phyloP scores from a whole-genome alignment of 2,888 invertebrate genomes.

The Brachylomia viminalis region DNA sequence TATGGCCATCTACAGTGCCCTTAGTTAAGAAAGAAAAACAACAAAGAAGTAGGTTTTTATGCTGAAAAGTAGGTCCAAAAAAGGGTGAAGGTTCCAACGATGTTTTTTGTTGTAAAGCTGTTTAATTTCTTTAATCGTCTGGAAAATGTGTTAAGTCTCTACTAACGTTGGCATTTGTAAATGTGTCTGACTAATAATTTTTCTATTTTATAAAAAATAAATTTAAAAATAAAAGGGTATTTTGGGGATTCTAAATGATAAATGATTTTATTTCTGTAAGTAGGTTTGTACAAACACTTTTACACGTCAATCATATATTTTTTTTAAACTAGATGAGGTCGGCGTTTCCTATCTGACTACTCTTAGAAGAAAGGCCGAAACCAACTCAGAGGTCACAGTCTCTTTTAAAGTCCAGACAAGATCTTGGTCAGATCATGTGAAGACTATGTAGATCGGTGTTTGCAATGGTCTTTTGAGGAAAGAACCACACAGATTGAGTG shows the following conservation, averaged over 20 bases:
- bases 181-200: neutral
- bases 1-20: constrained; percentile 43
- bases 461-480: too few relatives aligned
- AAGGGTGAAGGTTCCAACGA: constrained; percentile 27
- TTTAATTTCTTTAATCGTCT: constrained; percentile 28
- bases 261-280: too few relatives aligned
- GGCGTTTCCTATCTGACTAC: too few relatives aligned
- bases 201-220: neutral
- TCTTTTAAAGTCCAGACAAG: too few relatives aligned
- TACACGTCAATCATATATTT: too few relatives aligned
- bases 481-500: too few relatives aligned
- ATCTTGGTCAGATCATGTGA: too few relatives aligned
- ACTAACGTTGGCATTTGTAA: neutral
- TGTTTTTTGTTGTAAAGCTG: neutral
- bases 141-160: constrained; percentile 13
- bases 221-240: neutral
- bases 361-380: too few relatives aligned
- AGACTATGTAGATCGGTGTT: too few relatives aligned
- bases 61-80: constrained; percentile 37
- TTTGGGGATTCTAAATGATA: neutral
- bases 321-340: too few relatives aligned
- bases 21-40: constrained; percentile 25
- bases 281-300: too few relatives aligned
- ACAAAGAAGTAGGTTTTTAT: constrained; percentile 44
- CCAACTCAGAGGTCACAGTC: too few relatives aligned